Base-by-base conservation (phyloP, 2,888 invertebrate species). In the Podotricha telesiphe region DNA sequence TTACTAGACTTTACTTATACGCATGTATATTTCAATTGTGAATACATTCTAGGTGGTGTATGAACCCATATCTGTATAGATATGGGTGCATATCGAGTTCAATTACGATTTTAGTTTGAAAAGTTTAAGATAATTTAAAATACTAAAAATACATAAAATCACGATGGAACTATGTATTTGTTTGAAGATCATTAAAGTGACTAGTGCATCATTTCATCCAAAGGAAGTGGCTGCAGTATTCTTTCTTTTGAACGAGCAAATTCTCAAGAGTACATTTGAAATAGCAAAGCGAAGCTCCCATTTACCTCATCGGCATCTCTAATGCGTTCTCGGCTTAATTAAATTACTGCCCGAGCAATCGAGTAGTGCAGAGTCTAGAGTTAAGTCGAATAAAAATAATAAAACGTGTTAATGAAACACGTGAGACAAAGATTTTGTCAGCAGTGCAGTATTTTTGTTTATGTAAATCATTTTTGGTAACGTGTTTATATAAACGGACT, bases 241-340 rank as follows among this genome's bases (percentile, higher is more conserved):
- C 71, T 74, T 74, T 71, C 71, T 74, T 73, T 71, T 63, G 63
- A 73, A 72, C 40, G 59, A 71, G 56, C 50, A 62, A 66, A 78
- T 77, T 82, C 76, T 75, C 66, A 50, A 65, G 74, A 74, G 78
- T 71, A 80, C 73, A 69, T 69, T 71, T 74, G 71, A 74, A 77
- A 75, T 73, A 73, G 78, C 70, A 77, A 77, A 82, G 78, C 74
- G 75, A 77, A 81, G 75, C 81, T 84, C 77, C 75, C 79, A 78
- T 85, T 85, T 82, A 82, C 84, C 78, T 83, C 79, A 79, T 79
- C 71, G 77, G 82, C 80, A 81, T 85, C 79, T 79, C 77, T 82
- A 85, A 88, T 83, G 83, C 81, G 77, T 81, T 82, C 83, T 86
- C 80, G 78, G 74, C 86, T 86, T 89, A 89, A 90, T 91, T 87